Conservation (phyloP, 1,140 invertebrate species). For the Anastatus disparis region DNA sequence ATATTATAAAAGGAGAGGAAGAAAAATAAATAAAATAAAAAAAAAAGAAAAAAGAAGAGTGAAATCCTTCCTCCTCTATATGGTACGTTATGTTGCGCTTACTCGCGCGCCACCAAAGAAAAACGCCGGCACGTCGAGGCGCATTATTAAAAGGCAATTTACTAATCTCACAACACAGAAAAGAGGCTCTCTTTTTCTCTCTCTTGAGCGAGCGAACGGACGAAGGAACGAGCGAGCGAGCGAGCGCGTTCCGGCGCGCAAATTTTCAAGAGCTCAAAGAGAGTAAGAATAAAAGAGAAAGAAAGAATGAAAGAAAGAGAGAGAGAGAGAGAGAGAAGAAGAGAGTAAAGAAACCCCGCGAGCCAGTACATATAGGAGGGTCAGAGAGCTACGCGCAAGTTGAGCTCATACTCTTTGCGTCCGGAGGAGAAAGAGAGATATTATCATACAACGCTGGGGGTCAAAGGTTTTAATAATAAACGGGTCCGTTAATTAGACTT, state of each 20-base stretch:
- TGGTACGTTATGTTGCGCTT: too few species aligned
- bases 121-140: slow-evolving; percentile 26
- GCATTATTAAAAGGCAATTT: slow-evolving; percentile 42
- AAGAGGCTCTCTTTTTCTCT: too few species aligned
- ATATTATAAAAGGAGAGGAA: too few species aligned
- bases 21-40: neutral
- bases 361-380: neutral
- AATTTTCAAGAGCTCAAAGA: slow-evolving; percentile 23
- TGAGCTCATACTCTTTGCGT: slow-evolving; percentile 16
- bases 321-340: neutral
- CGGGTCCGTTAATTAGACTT: slow-evolving; percentile 38
- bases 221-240: too few species aligned
- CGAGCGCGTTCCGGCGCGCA: slow-evolving; percentile 5
- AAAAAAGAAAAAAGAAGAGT: neutral
- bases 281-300: neutral
- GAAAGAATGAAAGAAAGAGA: neutral
- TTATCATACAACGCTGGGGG: slow-evolving; percentile 36
- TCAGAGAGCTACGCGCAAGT: slow-evolving; percentile 17
- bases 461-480: slow-evolving; percentile 41
- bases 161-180: slow-evolving; percentile 33
- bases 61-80: neutral
- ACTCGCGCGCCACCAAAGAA: slow-evolving; percentile 11
- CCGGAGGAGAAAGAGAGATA: slow-evolving; percentile 33
- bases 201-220: too few species aligned
- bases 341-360: neutral